Evolutionary conservation across 2,888 invertebrate species (phyloP).

Genomic region (Megastigmus dorsalis): DNA sequence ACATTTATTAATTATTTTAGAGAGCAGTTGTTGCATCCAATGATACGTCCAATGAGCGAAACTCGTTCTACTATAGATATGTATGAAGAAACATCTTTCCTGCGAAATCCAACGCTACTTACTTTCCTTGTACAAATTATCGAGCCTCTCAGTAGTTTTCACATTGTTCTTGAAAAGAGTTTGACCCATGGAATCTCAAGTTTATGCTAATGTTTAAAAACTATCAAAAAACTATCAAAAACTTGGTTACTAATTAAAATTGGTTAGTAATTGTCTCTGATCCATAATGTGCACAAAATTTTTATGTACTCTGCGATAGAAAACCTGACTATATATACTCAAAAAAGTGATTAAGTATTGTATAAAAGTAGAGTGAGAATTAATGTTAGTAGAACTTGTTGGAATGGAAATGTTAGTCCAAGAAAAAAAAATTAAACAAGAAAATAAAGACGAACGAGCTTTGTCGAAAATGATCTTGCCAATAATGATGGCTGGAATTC

Average conservation of each 20-base stretch:
- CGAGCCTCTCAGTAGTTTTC: constrained; percentile 91
- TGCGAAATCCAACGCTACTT: constrained; percentile 89
- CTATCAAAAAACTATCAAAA: constrained; percentile 29
- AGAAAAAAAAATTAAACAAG: too few species aligned
- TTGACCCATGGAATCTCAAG: constrained; percentile 82
- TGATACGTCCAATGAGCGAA: constrained; percentile 92
- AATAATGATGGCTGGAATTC: constrained; percentile 30
- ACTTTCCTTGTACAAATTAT: constrained; percentile 94
- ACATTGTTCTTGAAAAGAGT: constrained; percentile 90
- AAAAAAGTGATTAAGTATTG: constrained; percentile 36
- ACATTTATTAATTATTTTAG: too few species aligned
- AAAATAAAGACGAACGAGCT: constrained; percentile 4
- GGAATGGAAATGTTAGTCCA: constrained; percentile 12
- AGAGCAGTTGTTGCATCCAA: constrained; percentile 91
- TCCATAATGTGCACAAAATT: constrained; percentile 34
- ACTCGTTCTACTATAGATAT: constrained; percentile 92
- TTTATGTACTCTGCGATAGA: constrained; percentile 29
- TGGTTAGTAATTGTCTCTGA: constrained; percentile 7
- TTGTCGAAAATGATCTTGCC: constrained; percentile 46
- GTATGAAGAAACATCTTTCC: constrained; percentile 97
- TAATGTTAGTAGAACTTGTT: constrained; percentile 28
- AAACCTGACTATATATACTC: constrained; percentile 49
- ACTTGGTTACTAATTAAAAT: constrained; percentile 19
- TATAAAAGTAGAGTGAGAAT: constrained; percentile 31
- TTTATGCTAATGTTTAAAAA: constrained; percentile 65